Percentiles rank a stretch among this genome's conserved stretches.
phyloP scores from a whole-genome alignment of 2,113 vertebrate species.

The Cavia porcellus region DNA sequence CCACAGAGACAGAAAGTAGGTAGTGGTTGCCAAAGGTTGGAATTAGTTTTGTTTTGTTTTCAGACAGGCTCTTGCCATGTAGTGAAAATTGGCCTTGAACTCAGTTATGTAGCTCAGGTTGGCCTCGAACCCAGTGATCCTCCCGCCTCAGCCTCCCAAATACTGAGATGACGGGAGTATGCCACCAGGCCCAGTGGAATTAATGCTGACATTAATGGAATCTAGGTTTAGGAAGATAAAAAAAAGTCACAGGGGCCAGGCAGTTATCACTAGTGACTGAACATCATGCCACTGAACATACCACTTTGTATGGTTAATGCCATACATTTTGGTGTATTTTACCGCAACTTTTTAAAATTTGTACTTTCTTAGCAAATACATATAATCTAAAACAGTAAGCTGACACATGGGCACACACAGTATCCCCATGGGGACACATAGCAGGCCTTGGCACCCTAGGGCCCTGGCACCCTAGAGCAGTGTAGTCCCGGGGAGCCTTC shows the following conservation, averaged over 20 bases:
- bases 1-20: neutral
- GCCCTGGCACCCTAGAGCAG: neutral
- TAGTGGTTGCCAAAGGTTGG: neutral
- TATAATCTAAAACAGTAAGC: neutral
- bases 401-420: neutral
- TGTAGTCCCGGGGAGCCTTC: neutral
- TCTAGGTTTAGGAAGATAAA: conserved; percentile 1
- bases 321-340: neutral
- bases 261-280: neutral
- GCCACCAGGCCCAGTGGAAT: too few relatives aligned
- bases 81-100: neutral
- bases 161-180: neutral
- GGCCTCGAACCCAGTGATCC: neutral
- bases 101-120: neutral
- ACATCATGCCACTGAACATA: neutral
- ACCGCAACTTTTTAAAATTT: neutral
- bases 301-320: neutral
- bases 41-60: neutral
- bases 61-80: neutral
- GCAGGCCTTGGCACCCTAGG: neutral
- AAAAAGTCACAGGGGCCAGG: neutral
- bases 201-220: neutral
- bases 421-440: neutral
- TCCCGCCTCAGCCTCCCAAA: neutral
- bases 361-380: neutral